Evolutionary conservation across 2,113 vertebrate genomes (phyloP), one percentile per base, ranked within the genome.

Genomic region (Chrysemys picta): DNA sequence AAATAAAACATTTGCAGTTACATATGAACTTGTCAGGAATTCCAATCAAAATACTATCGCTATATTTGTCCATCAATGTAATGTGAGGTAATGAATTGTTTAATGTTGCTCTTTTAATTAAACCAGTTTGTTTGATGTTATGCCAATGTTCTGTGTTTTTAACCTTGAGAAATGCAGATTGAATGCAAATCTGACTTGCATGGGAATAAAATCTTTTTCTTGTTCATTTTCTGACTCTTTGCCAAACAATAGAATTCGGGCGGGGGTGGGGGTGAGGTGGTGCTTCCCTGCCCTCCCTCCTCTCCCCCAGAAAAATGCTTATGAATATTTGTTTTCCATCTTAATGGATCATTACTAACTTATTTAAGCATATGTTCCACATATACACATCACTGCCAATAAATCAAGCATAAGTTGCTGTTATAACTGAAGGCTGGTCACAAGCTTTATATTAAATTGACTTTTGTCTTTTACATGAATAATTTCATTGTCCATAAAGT

Each of bases 131-230:
- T 57, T 49, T 94, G 12, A 16, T 93, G 5, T 87, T 92, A 29
- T 31, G 8, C 56, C 17, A 89, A 59, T 2, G 50, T 8, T 65
- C 29, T 62, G 3, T 87, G 4, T 84, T 45, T 53, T 79, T 47
- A 95, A 89, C 38, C 9, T 93, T 93, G 75, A 94, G 84, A 92
- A 95, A 93, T 88, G 42, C 21, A 82, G 50, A 84, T 78, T 83
- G 69, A 85, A 89, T 82, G 29, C n/a, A 95, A 94, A 93, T 96
- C 57, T 91, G 85, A 82, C 35, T 96, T 91, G 42, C 11, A 25
- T 19, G 82, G 47, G 7, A 90, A 89, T 83, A 2, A 65, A 94
- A 62, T 62, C 1, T 16, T 69, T 91, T 82, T 83, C 3, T 47
- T 72, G 29, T 57, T 17, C 72, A 3, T 72, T 91, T 93, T 82